Base-by-base conservation (phyloP, 2,888 invertebrate genomes). In the Drosophila formosana region DNA sequence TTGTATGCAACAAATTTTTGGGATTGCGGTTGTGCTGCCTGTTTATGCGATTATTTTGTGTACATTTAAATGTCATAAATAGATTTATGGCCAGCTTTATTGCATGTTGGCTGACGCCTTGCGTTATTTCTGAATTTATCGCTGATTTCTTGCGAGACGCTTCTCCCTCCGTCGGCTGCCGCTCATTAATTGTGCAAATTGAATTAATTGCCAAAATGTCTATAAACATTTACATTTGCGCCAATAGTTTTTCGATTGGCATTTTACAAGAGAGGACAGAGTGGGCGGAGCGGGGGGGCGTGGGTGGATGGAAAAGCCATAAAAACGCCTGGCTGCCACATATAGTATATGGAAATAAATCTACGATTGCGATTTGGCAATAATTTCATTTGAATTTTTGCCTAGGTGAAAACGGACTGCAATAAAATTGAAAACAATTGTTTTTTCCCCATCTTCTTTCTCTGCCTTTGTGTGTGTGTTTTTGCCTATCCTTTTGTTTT, bases 1-100 rank as follows among this genome's bases (percentile, higher is more conserved):
- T 8, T 18, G 45, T 52, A 34, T 61, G 52, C 53, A 52, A 32
- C 30, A 41, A 26, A 63, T 49, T 18, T 18, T 46, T 46, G 23
- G n/a, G 56, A 28, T 45, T 55, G 37, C 23, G 23, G 9, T 9
- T 49, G 18, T 30, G 41, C 30, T 51, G 32, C 30, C 13, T 53
- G 55, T 62, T 64, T 69, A 74, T 71, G 63, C 64, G 55, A 66
- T 66, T 63, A 61, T 61, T 65, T 56, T 66, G 72, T 82, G 68
- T 86, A 75, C 72, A 72, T 86, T 80, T 71, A 83, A 78, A 78
- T 86, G 89, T 87, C 89, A 84, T 87, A 87, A 84, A 79, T 89
- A 87, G 71, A 89, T 87, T 84, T 75, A 87, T 70, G 64, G 73
- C 63, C 64, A 57, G 78, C 62, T 86, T 83, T 86, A 82, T 88